Base-by-base conservation (phyloP, 2,888 invertebrate genomes). In the Pyrrhosoma nymphula region DNA sequence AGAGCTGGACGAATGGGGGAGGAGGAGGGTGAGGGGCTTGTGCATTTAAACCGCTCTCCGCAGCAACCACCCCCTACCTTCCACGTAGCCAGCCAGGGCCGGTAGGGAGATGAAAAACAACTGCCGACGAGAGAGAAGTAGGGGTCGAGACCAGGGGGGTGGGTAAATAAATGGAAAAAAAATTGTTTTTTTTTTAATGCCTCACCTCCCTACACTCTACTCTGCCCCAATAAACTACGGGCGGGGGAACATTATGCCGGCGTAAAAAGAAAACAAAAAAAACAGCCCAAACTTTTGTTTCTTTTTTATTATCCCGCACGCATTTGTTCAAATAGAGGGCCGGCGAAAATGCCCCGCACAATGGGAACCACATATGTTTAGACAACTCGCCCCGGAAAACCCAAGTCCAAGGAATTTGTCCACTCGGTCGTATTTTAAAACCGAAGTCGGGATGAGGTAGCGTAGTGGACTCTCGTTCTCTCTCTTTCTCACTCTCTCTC, bases 371-470 rank as follows among this genome's bases (percentile, higher is more conserved):
- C 82, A 35, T 82, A 35, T 82, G 82, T 82, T 35, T 35, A 82
- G 82, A 82, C 35, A 69, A 82, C 14, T 82, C 30, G 35, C 30
- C 26, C 82, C 82, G 82, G 82, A 82, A 82, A 82, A 82, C 30
- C 82, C 82, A 16, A 16, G 82, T 35, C 30, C 30, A 82, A 82
- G 82, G 82, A 82, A 82, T 82, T 82, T 82, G 82, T 82, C 82
- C 82, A 30, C 26, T 30, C 0, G 35, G 35, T 82, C 82, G 82
- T 82, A 82, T 82, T 82, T 82, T 82, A 82, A 82, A 82, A 69
- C 69, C 69, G 69, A 69, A 82, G 82, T 82, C 26, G 14, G 60
- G 60, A 69, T n/a, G 82, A 14, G 82, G 30, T 6, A 26, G 82
- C 18, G 18, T 20, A 60, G 60, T 60, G 60, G 60, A 60, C 2